Base-by-base conservation (phyloP, 2,113 vertebrate species). In the Mastomys natalensis region DNA sequence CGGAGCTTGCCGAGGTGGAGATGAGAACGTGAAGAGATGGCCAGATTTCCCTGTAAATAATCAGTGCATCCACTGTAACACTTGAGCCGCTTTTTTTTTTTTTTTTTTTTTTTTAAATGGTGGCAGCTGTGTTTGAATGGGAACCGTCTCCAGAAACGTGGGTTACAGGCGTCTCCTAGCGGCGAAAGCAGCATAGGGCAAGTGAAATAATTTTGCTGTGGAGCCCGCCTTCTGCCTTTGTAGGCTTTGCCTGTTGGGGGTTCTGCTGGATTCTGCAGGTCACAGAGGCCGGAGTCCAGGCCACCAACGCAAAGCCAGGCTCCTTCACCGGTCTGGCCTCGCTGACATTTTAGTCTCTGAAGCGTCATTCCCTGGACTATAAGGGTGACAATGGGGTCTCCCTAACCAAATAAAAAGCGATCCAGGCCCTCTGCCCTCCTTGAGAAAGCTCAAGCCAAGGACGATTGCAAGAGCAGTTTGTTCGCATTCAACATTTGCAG, bases 121-220 rank as follows among this genome's bases (percentile, higher is more conserved):
- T 93, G 43, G 94, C 87, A 21, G 85, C 55, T 62, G 72, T 95
- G 89, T 78, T 55, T 91, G 90, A 70, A 93, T 37, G 29, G 62
- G 26, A 16, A 40, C 72, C 60, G 72, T 80, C n/a, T 93, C 78
- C 1, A 89, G 97, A 99, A 98, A 97, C 90, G 97, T 98, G 98
- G 98, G 98, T 86, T 94, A 84, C 97, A 98, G 94, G 98, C 98
- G 98, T 98, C 99, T 98, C 99, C 99, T 98, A 98, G 99, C 98
- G 99, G 97, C 95, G 4, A 37, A 43, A 94, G 2, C 0, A 0
- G 64, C 92, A 34, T 58, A 97, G 55, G 91, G 86, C 98, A 91
- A 37, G 40, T 58, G 45, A 21, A 62, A 82, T 48, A 60, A 45
- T 68, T 93, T 82, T 87, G 17, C 84, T 77, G 40, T 2, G 37